A percentile compares a stretch with the other conserved stretches of the same genome.
Conservation (phyloP, 2,113 vertebrate genomes). For the Carlito syrichta region DNA sequence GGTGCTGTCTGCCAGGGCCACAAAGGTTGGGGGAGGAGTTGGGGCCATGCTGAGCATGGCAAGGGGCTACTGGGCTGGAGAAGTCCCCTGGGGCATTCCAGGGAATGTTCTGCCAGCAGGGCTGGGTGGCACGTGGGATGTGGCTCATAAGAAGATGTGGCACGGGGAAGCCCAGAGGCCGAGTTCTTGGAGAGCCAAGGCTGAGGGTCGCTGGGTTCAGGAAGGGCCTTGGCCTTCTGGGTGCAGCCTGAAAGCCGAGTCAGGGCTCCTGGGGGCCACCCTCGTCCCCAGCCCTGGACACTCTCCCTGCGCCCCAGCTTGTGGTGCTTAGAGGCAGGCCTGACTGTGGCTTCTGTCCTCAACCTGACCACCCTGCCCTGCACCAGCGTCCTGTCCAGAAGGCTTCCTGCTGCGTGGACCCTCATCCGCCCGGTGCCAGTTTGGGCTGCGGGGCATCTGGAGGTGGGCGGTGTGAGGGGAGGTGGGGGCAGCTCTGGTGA, state of each 20-base stretch:
- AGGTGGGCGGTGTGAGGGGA: not conserved
- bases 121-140: not conserved
- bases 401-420: not conserved
- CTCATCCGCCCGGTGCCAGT: not conserved
- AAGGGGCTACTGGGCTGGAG: not conserved
- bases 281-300: not conserved
- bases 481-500: not conserved
- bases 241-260: not conserved
- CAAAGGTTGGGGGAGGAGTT: not conserved
- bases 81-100: not conserved
- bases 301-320: not conserved
- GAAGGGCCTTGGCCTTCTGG: too few relatives aligned
- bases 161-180: not conserved
- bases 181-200: not conserved
- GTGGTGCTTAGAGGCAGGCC: not conserved
- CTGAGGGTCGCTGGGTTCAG: not conserved
- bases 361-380: not conserved
- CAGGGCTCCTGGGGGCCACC: not conserved
- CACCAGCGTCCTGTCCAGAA: too few relatives aligned
- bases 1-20: not conserved
- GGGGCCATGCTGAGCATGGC: rapidly evolving
- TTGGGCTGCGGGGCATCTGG: not conserved
- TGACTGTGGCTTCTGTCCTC: not conserved
- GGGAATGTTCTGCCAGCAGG: not conserved
- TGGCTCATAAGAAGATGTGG: not conserved